Evolutionary conservation across 2,888 invertebrate genomes (phyloP).

Genomic region (Allolobophora icterica): DNA sequence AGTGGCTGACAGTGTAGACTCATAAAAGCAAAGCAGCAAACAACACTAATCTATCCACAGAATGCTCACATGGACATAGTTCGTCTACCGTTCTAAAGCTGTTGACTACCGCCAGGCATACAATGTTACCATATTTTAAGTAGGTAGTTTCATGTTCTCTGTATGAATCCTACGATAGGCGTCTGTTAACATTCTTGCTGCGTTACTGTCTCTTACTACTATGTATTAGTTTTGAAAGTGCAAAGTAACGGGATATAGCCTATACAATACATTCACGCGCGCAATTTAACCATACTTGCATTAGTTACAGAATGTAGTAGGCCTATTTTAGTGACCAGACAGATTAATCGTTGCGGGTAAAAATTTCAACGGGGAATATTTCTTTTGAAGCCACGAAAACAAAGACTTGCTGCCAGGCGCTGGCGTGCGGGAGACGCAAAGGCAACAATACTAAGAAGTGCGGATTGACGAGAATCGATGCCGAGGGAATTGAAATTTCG

Average conservation of each 20-base stretch:
- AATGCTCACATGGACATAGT: neutral
- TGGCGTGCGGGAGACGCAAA: neutral
- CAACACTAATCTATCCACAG: neutral
- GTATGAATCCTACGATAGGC: no score
- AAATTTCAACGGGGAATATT: neutral
- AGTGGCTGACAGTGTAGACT: neutral
- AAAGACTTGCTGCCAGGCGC: neutral
- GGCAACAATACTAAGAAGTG: neutral
- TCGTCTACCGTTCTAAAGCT: neutral
- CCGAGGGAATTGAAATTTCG: slow-evolving; percentile 17
- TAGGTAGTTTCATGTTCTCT: no score
- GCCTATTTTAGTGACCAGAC: neutral
- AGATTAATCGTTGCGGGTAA: neutral
- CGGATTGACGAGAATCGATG: neutral
- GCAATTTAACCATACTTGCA: neutral
- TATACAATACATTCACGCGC: neutral
- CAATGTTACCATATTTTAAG: neutral
- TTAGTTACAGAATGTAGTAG: neutral
- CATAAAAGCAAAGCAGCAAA: neutral
- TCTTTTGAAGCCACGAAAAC: neutral
- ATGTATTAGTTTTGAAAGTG: neutral
- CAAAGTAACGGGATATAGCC: neutral
- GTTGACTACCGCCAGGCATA: neutral
- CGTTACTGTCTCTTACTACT: neutral
- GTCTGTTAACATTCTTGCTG: neutral